phyloP scores from a whole-genome alignment of 2,113 vertebrate species.

The Engraulis encrasicolus region DNA sequence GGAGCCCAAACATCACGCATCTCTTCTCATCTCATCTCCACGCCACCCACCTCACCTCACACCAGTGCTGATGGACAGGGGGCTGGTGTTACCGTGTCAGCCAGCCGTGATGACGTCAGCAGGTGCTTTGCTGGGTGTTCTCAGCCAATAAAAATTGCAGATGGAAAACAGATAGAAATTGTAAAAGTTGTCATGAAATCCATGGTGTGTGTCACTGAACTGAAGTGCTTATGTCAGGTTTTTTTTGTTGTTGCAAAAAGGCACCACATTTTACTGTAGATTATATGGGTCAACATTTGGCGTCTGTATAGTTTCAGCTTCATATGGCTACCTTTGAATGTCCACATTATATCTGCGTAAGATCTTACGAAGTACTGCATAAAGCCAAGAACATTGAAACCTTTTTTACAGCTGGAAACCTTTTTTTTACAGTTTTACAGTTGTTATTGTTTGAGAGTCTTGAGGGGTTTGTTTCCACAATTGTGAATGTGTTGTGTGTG shows the following conservation, averaged over 20 bases:
- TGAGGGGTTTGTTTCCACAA: too few species aligned
- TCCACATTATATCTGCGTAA: too few species aligned
- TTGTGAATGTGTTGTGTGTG: not conserved
- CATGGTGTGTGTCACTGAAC: not conserved
- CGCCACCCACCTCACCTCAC: too few species aligned
- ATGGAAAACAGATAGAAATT: not conserved
- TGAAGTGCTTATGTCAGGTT: not conserved
- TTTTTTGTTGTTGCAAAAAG: not conserved
- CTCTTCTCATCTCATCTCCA: too few species aligned
- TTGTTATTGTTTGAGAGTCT: too few species aligned
- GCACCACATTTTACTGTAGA: not conserved
- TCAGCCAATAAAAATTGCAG: not conserved
- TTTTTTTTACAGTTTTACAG: too few species aligned
- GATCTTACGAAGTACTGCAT: too few species aligned
- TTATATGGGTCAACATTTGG: not conserved
- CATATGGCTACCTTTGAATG: too few species aligned
- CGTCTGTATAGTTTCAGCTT: not conserved
- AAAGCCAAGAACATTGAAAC: too few species aligned
- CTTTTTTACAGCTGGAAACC: not conserved
- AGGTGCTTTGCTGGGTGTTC: not conserved
- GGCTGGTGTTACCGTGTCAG: not conserved
- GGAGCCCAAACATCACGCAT: constrained; percentile 12
- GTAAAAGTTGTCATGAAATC: not conserved
- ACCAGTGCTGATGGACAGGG: constrained; percentile 6
- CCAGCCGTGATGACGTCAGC: not conserved